Percentiles rank a stretch among this genome's conserved stretches.
Evolutionary conservation across 2,797 vertebrate genomes (phyloP).

Genomic region (Coendou prehensilis): DNA sequence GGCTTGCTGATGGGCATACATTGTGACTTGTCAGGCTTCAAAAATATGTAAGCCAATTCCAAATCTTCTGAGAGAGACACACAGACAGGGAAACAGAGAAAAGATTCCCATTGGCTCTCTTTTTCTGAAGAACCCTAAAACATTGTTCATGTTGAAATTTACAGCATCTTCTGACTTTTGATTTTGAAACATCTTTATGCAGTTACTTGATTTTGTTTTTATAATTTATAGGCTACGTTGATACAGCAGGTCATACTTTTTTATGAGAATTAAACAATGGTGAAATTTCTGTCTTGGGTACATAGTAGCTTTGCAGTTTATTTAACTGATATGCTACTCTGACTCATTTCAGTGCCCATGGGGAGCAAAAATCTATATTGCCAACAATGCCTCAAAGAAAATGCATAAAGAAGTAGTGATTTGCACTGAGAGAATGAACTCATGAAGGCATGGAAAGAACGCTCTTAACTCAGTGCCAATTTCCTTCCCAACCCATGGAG

Average conservation of each 20-base stretch:
- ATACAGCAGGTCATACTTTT: background rate
- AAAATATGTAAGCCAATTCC: background rate
- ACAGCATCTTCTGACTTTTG: background rate
- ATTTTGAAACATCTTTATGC: background rate
- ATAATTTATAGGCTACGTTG: background rate
- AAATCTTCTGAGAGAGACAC: background rate
- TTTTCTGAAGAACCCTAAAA: background rate
- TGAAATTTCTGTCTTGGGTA: background rate
- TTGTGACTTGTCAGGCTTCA: background rate
- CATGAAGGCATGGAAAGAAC: background rate
- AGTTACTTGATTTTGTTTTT: slow-evolving; percentile 12
- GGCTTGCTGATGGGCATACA: background rate
- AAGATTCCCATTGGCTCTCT: background rate
- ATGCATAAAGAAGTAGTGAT: background rate
- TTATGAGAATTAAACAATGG: background rate
- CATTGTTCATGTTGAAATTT: slow-evolving; percentile 14
- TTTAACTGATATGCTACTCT: background rate
- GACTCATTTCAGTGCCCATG: background rate
- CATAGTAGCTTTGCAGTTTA: background rate
- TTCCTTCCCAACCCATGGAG: background rate
- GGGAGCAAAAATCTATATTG: background rate
- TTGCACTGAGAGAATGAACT: background rate
- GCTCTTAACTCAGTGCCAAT: background rate
- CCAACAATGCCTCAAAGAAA: background rate
- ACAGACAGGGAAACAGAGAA: background rate